Evolutionary conservation across 2,113 vertebrate species (phyloP).

Genomic region (Sebastes fasciatus): DNA sequence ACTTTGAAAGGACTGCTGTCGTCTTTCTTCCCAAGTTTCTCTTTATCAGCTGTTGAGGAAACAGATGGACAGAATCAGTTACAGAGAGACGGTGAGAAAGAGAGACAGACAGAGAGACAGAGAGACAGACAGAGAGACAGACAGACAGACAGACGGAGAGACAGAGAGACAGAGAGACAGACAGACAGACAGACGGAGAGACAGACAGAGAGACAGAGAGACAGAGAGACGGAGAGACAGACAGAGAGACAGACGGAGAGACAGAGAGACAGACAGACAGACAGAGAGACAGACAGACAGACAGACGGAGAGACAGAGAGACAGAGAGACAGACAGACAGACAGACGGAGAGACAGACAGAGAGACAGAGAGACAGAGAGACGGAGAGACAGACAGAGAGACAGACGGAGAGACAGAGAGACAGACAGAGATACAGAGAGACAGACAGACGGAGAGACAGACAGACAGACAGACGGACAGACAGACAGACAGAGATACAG

Average conservation of each 20-base stretch:
- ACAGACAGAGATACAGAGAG: neutral
- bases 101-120: neutral
- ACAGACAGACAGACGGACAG: neutral
- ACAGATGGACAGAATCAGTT: neutral
- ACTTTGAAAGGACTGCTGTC: constrained; percentile 77
- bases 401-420: neutral
- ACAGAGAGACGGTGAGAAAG: neutral
- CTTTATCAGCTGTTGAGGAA: constrained; percentile 73
- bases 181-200: too few species aligned
- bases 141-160: neutral
- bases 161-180: too few species aligned
- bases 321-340: too few species aligned
- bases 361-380: neutral
- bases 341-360: neutral
- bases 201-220: neutral
- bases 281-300: neutral
- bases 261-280: neutral
- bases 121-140: neutral
- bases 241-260: neutral
- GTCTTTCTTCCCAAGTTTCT: constrained; percentile 79
- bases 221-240: neutral
- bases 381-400: neutral
- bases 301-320: too few species aligned
- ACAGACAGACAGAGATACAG: too few species aligned
- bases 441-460: neutral